These are phyloP conservation scores for Gorsachius goisagi DNA, from an alignment of 2,113 vertebrate genomes.

Conservation along the genomic window DNA sequence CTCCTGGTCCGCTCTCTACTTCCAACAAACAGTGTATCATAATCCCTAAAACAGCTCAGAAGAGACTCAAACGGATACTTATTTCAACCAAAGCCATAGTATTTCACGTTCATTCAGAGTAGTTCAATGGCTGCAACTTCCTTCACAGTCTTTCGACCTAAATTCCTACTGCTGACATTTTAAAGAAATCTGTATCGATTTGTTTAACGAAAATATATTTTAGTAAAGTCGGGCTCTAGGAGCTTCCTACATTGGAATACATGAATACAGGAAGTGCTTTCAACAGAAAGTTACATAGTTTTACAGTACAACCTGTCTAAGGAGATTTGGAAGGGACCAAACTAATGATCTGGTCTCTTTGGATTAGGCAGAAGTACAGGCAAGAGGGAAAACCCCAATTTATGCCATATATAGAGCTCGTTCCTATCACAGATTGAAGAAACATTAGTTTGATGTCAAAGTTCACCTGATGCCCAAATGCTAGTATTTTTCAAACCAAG, in stretches of 20 bases:
- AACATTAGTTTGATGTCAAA: constrained; percentile 36
- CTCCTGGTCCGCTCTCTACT: background rate
- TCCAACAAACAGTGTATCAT: background rate
- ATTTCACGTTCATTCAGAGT: background rate
- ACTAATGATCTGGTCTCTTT: constrained; percentile 67
- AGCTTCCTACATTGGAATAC: constrained; percentile 73
- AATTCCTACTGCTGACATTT: constrained; percentile 1
- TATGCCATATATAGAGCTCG: constrained; percentile 31
- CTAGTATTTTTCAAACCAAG: constrained; percentile 36
- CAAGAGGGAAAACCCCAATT: constrained; percentile 56
- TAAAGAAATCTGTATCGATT: constrained; percentile 38
- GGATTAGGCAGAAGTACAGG: constrained; percentile 65
- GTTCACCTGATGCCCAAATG: constrained; percentile 52
- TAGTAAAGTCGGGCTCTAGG: constrained; percentile 50
- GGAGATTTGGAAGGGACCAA: constrained; percentile 70
- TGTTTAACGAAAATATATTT: constrained; percentile 53
- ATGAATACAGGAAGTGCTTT: constrained; percentile 72
- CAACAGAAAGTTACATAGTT: constrained; percentile 75
- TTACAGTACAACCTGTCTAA: constrained; percentile 76
- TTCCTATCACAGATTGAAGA: constrained; percentile 54
- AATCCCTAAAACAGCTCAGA: background rate
- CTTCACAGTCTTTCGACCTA: background rate
- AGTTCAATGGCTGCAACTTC: background rate
- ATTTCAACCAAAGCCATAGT: background rate
- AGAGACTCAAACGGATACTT: background rate